phyloP scores from a whole-genome alignment of 1,140 invertebrate species.

The Melanaphis sacchari region DNA sequence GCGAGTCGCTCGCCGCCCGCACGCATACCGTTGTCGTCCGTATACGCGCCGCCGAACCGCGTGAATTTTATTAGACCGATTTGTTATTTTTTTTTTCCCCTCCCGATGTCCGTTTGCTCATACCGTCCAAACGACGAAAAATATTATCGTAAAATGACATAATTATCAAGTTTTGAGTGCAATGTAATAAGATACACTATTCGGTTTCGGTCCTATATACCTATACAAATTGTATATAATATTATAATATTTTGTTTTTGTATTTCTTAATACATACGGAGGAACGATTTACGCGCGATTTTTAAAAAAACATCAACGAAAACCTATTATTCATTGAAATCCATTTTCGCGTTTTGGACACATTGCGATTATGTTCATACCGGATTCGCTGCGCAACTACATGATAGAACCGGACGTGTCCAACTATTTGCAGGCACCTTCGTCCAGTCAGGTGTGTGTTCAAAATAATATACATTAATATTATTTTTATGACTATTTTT shows the following conservation, averaged over 20 bases:
- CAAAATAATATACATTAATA: background rate
- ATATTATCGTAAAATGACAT: background rate
- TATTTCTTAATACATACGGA: background rate
- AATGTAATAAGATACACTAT: background rate
- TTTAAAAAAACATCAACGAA: background rate
- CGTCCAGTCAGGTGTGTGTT: constrained; percentile 76
- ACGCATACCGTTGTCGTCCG: constrained; percentile 59
- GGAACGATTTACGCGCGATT: background rate
- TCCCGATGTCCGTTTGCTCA: background rate
- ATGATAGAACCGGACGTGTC: constrained; percentile 85
- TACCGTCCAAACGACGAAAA: background rate
- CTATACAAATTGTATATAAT: background rate
- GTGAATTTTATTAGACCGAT: background rate
- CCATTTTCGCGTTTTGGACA: background rate
- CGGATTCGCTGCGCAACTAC: constrained; percentile 79
- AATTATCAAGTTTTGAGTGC: background rate
- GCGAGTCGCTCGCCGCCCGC: constrained; percentile 53
- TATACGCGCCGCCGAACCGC: constrained; percentile 3
- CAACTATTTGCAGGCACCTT: constrained; percentile 80
- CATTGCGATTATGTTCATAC: constrained; percentile 74
- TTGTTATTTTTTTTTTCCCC: background rate
- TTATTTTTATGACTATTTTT: background rate
- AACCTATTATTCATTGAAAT: background rate
- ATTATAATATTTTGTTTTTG: background rate
- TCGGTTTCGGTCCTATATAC: background rate